Conservation (phyloP, 2,113 vertebrate species). For the Sylvilagus bachmani region DNA sequence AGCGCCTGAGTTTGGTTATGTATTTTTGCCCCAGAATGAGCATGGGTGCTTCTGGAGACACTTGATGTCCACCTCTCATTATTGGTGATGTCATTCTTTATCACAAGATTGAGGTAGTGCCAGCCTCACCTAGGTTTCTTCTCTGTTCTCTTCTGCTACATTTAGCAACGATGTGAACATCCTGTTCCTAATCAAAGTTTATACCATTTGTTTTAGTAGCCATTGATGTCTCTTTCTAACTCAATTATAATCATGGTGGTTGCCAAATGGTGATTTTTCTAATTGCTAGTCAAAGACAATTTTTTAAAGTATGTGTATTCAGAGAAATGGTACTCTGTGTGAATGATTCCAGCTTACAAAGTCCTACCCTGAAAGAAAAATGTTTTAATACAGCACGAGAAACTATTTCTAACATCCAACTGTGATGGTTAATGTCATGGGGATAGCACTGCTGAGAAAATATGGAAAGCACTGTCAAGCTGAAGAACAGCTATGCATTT, state of each 20-base stretch:
- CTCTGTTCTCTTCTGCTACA: neutral
- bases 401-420: neutral
- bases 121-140: neutral
- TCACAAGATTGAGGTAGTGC: neutral
- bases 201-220: neutral
- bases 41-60: neutral
- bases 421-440: neutral
- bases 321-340: neutral
- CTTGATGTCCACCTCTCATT: neutral
- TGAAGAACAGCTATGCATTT: neutral
- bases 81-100: neutral
- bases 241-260: neutral
- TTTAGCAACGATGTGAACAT: neutral
- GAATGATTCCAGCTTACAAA: slow-evolving; percentile 43
- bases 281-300: neutral
- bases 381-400: slow-evolving; percentile 10
- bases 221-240: neutral
- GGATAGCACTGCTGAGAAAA: neutral
- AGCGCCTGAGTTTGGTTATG: neutral
- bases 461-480: neutral
- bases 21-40: neutral
- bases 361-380: slow-evolving; percentile 30
- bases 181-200: neutral
- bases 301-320: slow-evolving; percentile 2
- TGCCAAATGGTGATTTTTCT: slow-evolving; percentile 37